These are phyloP conservation scores for Amphipoea oculea DNA, from an alignment of 2,888 invertebrate species.

Conservation along the genomic window DNA sequence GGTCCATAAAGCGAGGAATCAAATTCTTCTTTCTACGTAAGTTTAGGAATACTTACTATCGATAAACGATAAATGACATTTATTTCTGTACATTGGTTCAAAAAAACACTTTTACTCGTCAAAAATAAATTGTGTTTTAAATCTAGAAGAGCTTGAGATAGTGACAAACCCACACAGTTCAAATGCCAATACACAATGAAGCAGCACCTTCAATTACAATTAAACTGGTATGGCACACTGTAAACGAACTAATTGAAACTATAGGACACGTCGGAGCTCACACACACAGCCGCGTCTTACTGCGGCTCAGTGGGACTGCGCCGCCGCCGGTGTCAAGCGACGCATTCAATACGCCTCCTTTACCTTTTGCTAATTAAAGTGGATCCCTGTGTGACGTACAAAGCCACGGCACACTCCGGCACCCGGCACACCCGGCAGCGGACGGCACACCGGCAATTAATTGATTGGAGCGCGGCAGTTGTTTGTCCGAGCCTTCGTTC, in stretches of 20 bases:
- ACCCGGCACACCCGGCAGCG: constrained; percentile 31
- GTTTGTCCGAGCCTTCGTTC: constrained; percentile 58
- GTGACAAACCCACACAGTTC: not conserved
- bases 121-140: not conserved
- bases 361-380: constrained; percentile 57
- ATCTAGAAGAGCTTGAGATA: not conserved
- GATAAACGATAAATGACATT: not conserved
- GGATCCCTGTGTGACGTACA: constrained; percentile 27
- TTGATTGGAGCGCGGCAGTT: constrained; percentile 62
- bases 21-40: not conserved
- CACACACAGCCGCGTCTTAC: not conserved
- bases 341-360: constrained; percentile 42
- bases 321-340: constrained; percentile 11
- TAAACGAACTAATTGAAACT: constrained; percentile 23
- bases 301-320: not conserved
- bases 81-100: not conserved
- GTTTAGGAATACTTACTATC: not conserved
- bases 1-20: not conserved
- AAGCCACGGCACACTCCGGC: constrained; percentile 29
- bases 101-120: not conserved
- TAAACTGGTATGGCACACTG: constrained; percentile 1
- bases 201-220: constrained; percentile 13
- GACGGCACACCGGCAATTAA: constrained; percentile 53
- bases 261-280: not conserved
- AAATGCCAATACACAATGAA: no score